A percentile compares a stretch with the other conserved stretches of the same genome.
Evolutionary conservation across 2,888 invertebrate species (phyloP).

Genomic region (Phyto melanocephala): DNA sequence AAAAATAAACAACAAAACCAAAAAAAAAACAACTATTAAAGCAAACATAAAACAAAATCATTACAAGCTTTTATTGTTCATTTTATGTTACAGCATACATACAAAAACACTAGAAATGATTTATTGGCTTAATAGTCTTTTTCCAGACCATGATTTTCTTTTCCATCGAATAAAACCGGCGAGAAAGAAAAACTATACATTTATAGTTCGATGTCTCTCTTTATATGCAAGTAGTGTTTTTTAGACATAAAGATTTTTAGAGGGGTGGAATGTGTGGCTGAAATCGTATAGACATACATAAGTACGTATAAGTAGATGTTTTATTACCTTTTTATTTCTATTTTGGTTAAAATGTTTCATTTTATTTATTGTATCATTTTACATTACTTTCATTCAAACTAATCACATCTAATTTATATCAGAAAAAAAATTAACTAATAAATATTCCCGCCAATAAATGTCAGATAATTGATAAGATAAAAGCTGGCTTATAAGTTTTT

Average conservation of each 20-base stretch:
- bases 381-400: background rate
- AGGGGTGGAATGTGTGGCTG: no score
- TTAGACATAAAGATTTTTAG: no score
- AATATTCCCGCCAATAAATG: background rate
- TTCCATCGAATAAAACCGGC: background rate
- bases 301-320: background rate
- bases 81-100: constrained; percentile 20
- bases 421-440: background rate
- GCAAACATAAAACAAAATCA: background rate
- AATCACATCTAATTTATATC: background rate
- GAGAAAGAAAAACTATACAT: background rate
- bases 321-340: background rate
- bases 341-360: background rate
- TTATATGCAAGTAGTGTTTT: background rate
- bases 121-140: constrained; percentile 49
- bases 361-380: background rate
- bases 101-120: constrained; percentile 40
- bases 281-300: background rate
- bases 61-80: constrained; percentile 38
- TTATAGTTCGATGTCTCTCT: background rate
- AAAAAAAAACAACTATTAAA: constrained; percentile 6
- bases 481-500: no score
- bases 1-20: background rate
- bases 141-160: background rate
- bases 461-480: constrained; percentile 4